Evolutionary conservation across 2,113 vertebrate genomes (phyloP).

Genomic region (Nerophis ophidion): DNA sequence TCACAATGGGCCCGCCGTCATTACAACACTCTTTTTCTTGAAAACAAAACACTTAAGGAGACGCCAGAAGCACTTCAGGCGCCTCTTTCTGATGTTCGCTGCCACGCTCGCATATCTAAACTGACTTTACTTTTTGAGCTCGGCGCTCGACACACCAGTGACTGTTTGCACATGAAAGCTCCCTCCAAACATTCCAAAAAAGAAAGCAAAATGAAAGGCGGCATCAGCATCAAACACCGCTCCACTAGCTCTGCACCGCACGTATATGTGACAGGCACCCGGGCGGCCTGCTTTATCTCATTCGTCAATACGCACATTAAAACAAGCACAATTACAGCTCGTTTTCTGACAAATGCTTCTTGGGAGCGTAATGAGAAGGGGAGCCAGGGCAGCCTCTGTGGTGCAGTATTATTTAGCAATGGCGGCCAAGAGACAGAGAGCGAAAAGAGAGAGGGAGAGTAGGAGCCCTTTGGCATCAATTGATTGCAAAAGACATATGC

Average conservation of each 20-base stretch:
- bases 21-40: conserved; percentile 24
- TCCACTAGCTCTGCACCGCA: background rate
- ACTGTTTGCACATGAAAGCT: conserved; percentile 12
- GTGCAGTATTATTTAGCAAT: conserved; percentile 21
- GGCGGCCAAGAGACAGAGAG: conserved; percentile 38
- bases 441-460: background rate
- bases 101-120: conserved; percentile 20
- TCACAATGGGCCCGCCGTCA: conserved; percentile 21
- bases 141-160: conserved; percentile 11
- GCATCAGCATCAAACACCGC: conserved; percentile 27
- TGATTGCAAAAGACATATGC: conserved; percentile 56
- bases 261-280: conserved; percentile 4
- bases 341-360: conserved; percentile 15
- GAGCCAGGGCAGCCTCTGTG: conserved; percentile 18
- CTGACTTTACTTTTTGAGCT: conserved; percentile 13
- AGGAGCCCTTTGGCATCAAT: conserved; percentile 43
- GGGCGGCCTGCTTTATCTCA: conserved; percentile 13
- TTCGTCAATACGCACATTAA: conserved; percentile 15
- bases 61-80: conserved; percentile 18
- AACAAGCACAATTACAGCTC: conserved; percentile 7
- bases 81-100: conserved; percentile 12
- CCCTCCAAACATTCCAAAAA: conserved; percentile 2
- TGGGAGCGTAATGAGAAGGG: conserved; percentile 22
- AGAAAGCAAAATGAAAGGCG: conserved; percentile 24
- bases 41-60: conserved; percentile 39